These are phyloP conservation scores for Cataglyphis albicans DNA, from an alignment of 2,888 invertebrate genomes.

Conservation along the genomic window DNA sequence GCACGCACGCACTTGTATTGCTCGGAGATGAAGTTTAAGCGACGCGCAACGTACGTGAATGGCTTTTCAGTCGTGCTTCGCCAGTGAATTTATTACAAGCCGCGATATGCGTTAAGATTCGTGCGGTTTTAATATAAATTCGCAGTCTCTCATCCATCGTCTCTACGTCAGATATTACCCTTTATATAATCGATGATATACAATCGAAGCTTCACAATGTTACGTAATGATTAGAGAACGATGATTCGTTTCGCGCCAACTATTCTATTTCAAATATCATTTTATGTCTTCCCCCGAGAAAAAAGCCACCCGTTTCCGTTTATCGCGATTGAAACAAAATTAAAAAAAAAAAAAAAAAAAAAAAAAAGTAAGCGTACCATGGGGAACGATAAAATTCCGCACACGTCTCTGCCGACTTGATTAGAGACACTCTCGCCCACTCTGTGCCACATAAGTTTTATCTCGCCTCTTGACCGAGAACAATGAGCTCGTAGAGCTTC, in stretches of 20 bases:
- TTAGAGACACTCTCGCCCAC: slow-evolving; percentile 48
- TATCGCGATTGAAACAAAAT: slow-evolving; percentile 11
- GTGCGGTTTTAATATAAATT: slow-evolving; percentile 32
- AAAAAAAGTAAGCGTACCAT: neutral
- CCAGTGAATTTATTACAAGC: slow-evolving; percentile 52
- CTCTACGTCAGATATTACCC: slow-evolving; percentile 16
- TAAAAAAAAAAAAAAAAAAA: slow-evolving; percentile 5
- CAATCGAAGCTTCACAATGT: slow-evolving; percentile 7
- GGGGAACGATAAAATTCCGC: slow-evolving; percentile 27
- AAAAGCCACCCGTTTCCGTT: neutral
- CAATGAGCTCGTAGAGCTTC: slow-evolving; percentile 61
- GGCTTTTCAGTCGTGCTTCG: slow-evolving; percentile 33
- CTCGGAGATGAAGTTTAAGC: slow-evolving; percentile 42
- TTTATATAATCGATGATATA: slow-evolving; percentile 16
- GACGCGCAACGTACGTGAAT: slow-evolving; percentile 39
- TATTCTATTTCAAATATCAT: slow-evolving; percentile 12
- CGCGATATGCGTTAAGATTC: slow-evolving; percentile 44
- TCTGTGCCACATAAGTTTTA: slow-evolving; percentile 47
- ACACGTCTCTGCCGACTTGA: slow-evolving; percentile 50
- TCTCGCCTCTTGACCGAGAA: slow-evolving; percentile 56
- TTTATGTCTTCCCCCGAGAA: neutral
- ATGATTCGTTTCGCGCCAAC: neutral
- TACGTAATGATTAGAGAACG: slow-evolving; percentile 11
- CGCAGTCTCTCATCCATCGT: neutral
- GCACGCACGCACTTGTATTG: slow-evolving; percentile 17